Evolutionary conservation across 2,888 invertebrate genomes (phyloP).

Genomic region (Machimus rusticus): DNA sequence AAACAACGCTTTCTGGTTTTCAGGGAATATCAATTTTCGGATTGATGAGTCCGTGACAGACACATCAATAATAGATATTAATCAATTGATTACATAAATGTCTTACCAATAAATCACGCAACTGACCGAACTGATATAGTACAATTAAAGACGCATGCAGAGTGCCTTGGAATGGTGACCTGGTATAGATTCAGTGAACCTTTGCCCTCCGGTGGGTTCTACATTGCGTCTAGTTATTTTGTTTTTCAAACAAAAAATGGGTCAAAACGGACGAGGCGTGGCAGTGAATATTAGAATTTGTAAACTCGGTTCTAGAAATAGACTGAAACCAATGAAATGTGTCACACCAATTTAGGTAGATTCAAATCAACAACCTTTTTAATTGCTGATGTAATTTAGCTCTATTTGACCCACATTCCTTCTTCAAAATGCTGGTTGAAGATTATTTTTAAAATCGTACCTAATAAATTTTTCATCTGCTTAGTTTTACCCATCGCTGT

Average conservation of each 20-base stretch:
- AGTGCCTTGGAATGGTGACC: neutral
- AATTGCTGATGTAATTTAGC: neutral
- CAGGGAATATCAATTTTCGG: neutral
- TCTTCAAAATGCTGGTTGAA: neutral
- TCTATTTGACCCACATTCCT: neutral
- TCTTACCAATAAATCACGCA: slow-evolving; percentile 6
- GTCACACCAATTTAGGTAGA: neutral
- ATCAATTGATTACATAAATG: neutral
- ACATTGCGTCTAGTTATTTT: neutral
- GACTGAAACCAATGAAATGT: neutral
- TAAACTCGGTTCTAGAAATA: neutral
- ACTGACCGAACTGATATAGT: neutral
- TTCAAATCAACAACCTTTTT: neutral
- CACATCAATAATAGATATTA: neutral
- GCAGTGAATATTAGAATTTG: neutral
- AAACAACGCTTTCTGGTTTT: neutral
- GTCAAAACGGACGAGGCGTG: neutral
- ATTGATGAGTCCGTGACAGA: neutral
- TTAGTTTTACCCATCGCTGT: neutral
- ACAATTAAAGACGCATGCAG: neutral
- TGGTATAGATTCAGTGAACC: neutral
- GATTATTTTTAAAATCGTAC: neutral
- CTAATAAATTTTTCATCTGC: too few species aligned
- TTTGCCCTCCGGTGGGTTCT: neutral
- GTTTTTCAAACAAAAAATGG: neutral